Percentiles rank a stretch among this genome's conserved stretches.
These are phyloP conservation scores for Australoheros scitulus DNA, from an alignment of 2,113 vertebrate genomes.

Conservation along the genomic window DNA sequence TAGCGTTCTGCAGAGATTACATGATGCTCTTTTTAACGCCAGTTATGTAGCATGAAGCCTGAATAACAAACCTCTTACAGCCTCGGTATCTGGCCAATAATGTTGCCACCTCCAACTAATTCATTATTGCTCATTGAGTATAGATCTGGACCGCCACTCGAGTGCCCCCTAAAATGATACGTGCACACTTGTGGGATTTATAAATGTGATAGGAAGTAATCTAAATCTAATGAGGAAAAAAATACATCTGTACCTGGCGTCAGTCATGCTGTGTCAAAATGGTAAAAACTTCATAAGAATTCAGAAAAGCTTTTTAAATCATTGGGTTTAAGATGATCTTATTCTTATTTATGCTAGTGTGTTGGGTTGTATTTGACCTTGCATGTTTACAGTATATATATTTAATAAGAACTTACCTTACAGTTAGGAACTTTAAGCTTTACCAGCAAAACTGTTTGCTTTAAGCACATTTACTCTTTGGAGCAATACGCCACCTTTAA, in stretches of 20 bases:
- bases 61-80: not conserved
- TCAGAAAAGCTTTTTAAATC: not conserved
- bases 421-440: not conserved
- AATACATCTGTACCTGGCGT: not conserved
- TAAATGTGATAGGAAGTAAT: not conserved
- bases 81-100: not conserved
- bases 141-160: too few relatives aligned
- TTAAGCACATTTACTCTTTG: not conserved
- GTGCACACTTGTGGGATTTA: not conserved
- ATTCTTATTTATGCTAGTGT: fast-evolving
- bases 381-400: not conserved
- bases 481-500: not conserved
- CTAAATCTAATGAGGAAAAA: not conserved
- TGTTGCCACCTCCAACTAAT: not conserved
- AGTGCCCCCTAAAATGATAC: too few relatives aligned
- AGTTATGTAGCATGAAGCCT: not conserved
- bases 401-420: not conserved
- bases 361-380: not conserved
- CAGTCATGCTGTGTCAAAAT: not conserved
- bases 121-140: too few relatives aligned
- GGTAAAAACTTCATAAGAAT: not conserved
- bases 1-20: not conserved
- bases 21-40: not conserved
- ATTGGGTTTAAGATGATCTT: not conserved
- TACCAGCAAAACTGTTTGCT: not conserved